Evolutionary conservation across 2,888 invertebrate species (phyloP), one percentile per base, ranked within the genome.

Genomic region (Pollenia labialis): DNA sequence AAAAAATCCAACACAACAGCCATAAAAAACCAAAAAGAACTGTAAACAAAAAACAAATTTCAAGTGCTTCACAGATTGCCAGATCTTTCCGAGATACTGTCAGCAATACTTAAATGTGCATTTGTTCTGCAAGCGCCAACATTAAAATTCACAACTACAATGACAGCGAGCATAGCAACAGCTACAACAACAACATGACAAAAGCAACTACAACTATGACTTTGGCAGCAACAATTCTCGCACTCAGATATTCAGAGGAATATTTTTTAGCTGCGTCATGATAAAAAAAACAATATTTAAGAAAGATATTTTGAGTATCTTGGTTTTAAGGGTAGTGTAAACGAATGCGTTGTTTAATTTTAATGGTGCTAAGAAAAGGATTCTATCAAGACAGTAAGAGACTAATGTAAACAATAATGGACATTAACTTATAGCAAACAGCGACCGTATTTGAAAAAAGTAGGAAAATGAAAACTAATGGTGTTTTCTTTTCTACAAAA

Each of bases 111-210:
- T 85, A 85, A 85, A 85, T 81, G 64, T 85, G 85, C 85, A 81
- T 85, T 81, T 85, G 76, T 85, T 74, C 72, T 81, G 66, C 81
- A 77, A 85, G 85, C 85, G 85, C 85, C 85, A 81, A 85, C 72
- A 81, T 40, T 54, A 80, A 66, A 74, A 60, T 23, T 58, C 66
- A 54, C 74, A 80, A 44, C 58, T 16, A 60, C 76, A 82, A 58
- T 62, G 62, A 58, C 32, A 48, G 71, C 42, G 7, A 7, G 2
- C 42, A 16, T 50, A 60, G 40, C n/a, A 58, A 40, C 40, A n/a
- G 11, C 32, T n/a, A 12, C 32, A 46, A 2, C 16, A 72, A 4
- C 11, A 72, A 23, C 12, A 12, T 16, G 44, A 14, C 46, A 50
- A 40, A 46, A 40, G 18, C 42, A 72, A 42, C 16, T 71, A 42